Base-by-base conservation (phyloP, 2,888 invertebrate genomes). In the Coleophora deauratella region DNA sequence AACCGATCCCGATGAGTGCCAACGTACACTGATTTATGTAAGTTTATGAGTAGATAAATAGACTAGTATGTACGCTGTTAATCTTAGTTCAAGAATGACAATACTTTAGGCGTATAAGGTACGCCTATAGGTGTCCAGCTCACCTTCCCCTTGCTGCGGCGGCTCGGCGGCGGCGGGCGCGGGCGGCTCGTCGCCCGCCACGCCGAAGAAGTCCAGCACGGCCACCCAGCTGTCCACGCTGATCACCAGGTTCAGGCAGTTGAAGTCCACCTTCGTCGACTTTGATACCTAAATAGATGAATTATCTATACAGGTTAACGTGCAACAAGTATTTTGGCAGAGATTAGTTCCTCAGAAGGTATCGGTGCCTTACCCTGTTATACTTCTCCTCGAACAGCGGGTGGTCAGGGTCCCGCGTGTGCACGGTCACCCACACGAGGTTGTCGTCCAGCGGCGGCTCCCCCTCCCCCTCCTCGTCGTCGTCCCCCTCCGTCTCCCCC, bases 211-310 rank as follows among this genome's bases (percentile, higher is more conserved):
- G 77, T 99, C 98, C 39, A 99, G 87, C 34, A 99, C 91, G 28
- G 97, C 92, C 56, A 96, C 95, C 98, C 98, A 98, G 38, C 97
- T 95, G 68, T 97, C 94, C 15, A 96, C 92, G 66, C 95, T 97
- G 50, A 98, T 90, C 27, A 95, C 93, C 49, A 98, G 86, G 72
- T 98, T 96, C 54, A 98, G 81, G 58, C 95, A 93, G 70, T 96
- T 97, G 73, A 98, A 97, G 66, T 97, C 95, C 14, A 98, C 91
- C 40, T 88, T 88, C 7, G 90, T 89, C 34, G 90, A 86, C 50
- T 92, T 89, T 33, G 89, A 88, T n/a, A 91, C 84, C 76, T 90
- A 74, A 21, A 21, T 6, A 21, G 21, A 21, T 21, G 21, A 6
- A 6, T 21, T n/a, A n/a, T n/a, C 70, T 81, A 56, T 30, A 59